A percentile compares a stretch with the other conserved stretches of the same genome.
Evolutionary conservation across 2,113 vertebrate genomes (phyloP).

Genomic region (Lophotis ruficrista): DNA sequence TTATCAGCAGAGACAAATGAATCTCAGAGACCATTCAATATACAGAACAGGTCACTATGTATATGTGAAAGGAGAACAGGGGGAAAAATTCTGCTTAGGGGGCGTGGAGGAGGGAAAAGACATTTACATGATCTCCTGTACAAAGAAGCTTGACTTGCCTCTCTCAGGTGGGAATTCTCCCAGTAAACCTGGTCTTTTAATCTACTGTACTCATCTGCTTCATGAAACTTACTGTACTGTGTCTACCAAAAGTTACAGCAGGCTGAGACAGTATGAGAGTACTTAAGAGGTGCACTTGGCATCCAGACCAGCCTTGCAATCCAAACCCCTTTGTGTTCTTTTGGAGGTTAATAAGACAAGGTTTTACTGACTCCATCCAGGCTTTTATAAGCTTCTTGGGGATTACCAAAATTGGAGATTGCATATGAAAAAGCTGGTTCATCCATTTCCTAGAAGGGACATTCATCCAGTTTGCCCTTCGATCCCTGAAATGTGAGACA

Average conservation of each 20-base stretch:
- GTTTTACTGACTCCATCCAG: constrained; percentile 66
- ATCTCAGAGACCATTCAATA: background rate
- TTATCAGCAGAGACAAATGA: background rate
- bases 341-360: constrained; percentile 57
- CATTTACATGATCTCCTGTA: background rate
- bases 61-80: background rate
- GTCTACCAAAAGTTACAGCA: background rate
- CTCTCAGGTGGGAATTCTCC: background rate
- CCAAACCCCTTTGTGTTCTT: constrained; percentile 46
- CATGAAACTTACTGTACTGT: background rate
- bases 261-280: background rate
- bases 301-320: constrained; percentile 33
- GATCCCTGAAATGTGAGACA: constrained; percentile 66
- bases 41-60: background rate
- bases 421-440: constrained; percentile 60
- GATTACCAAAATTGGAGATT: constrained; percentile 62
- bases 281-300: constrained; percentile 35
- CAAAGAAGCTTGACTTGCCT: background rate
- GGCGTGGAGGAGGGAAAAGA: background rate
- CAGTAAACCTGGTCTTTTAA: background rate
- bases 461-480: constrained; percentile 59
- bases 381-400: constrained; percentile 39
- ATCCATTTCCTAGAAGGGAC: constrained; percentile 63
- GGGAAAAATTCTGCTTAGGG: background rate
- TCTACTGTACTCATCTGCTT: background rate